Conservation (phyloP, 2,797 vertebrate genomes). For the Bradypus variegatus region DNA sequence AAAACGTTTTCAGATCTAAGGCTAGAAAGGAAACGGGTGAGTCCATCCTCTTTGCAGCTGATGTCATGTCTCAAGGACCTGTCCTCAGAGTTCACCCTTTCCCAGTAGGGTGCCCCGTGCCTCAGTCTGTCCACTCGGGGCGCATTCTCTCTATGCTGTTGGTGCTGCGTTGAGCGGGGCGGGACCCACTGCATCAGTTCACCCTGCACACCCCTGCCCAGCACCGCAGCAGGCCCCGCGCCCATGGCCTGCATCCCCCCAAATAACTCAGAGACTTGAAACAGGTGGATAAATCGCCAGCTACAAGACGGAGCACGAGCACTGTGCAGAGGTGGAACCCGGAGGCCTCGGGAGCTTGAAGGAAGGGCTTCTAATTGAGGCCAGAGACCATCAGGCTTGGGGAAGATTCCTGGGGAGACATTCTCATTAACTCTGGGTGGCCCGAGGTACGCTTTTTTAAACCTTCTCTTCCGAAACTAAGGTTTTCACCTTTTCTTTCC, state of each 20-base stretch:
- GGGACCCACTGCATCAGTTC: background rate
- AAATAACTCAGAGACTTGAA: background rate
- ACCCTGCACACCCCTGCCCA: background rate
- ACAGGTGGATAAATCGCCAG: background rate
- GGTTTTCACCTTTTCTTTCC: constrained; percentile 27
- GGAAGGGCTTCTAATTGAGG: background rate
- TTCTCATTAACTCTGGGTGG: constrained; percentile 24
- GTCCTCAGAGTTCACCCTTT: background rate
- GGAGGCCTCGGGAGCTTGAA: background rate
- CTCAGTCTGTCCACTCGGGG: background rate
- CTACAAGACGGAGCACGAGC: background rate
- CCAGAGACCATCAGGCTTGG: background rate
- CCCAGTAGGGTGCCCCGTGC: background rate
- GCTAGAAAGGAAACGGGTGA: background rate
- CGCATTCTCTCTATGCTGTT: background rate
- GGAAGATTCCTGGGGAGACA: background rate
- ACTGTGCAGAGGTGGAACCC: background rate
- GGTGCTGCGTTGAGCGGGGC: background rate
- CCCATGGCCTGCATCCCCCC: background rate
- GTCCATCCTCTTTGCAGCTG: background rate
- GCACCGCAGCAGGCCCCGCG: background rate
- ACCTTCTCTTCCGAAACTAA: constrained; percentile 7
- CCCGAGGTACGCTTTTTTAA: background rate
- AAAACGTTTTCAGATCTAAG: background rate
- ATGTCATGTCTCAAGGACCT: background rate